Evolutionary conservation across 2,113 vertebrate genomes (phyloP).

Genomic region (Gymnarchus niloticus): DNA sequence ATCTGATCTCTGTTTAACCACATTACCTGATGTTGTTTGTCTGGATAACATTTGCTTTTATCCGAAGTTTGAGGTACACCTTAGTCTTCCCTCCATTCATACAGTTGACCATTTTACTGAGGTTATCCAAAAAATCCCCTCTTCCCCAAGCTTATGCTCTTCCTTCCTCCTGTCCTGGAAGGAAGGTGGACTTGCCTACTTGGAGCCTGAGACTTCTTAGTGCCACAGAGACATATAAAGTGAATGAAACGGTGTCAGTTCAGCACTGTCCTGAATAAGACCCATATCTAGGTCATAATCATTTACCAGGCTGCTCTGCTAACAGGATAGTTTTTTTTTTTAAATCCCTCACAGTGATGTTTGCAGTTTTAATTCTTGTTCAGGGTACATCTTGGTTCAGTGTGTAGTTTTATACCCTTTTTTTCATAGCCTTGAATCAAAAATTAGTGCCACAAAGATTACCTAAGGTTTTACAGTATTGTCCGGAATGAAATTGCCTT

Average conservation of each 20-base stretch:
- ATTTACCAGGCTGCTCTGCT: not conserved
- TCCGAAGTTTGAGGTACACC: not conserved
- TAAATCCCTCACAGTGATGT: not conserved
- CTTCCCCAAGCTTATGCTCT: not conserved
- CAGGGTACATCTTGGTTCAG: not conserved
- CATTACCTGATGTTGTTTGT: not conserved
- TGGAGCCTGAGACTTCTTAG: not conserved
- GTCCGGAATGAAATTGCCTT: not conserved
- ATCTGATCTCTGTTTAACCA: not conserved
- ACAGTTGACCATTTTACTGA: not conserved
- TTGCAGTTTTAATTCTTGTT: not conserved
- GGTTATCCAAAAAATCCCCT: not conserved
- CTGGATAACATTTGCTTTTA: not conserved
- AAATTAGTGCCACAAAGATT: not conserved
- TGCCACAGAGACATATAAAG: not conserved
- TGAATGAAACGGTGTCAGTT: not conserved
- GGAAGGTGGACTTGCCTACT: not conserved
- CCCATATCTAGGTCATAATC: conserved; percentile 9
- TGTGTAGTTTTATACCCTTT: not conserved
- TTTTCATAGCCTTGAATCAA: not conserved
- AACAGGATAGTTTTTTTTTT: not conserved
- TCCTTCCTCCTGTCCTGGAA: not conserved
- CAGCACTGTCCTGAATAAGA: conserved; percentile 6
- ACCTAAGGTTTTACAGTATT: not conserved
- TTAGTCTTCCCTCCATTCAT: not conserved